A percentile compares a stretch with the other conserved stretches of the same genome.
Conservation (phyloP, 2,888 invertebrate genomes). For the Cephus spinipes region DNA sequence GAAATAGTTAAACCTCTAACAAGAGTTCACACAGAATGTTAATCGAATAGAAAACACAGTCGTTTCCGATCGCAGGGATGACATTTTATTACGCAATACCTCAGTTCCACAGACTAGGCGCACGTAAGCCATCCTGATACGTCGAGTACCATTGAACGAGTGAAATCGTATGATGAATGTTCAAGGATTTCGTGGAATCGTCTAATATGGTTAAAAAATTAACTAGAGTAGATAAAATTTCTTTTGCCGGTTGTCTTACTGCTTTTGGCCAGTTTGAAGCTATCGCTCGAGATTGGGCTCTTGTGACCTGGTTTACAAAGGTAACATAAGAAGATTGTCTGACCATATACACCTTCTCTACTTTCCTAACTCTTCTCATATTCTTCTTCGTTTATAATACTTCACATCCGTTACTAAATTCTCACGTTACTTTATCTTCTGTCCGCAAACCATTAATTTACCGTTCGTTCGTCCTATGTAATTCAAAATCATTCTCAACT, state of each 20-base stretch:
- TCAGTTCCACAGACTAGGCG: background rate
- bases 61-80: background rate
- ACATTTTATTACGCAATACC: background rate
- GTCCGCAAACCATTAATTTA: background rate
- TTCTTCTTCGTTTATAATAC: background rate
- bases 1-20: background rate
- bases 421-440: background rate
- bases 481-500: background rate
- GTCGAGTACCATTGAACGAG: background rate
- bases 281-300: background rate
- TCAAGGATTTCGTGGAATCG: background rate
- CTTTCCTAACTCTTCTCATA: background rate
- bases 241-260: background rate
- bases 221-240: background rate
- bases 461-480: background rate
- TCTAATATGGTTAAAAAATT: background rate
- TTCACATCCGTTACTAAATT: background rate
- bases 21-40: background rate
- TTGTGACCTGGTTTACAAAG: background rate
- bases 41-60: background rate
- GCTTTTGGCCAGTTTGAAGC: background rate
- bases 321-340: background rate
- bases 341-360: background rate
- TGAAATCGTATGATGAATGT: background rate
- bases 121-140: background rate